Base-by-base conservation (phyloP, 2,797 vertebrate genomes). In the Eutrigla gurnardus region DNA sequence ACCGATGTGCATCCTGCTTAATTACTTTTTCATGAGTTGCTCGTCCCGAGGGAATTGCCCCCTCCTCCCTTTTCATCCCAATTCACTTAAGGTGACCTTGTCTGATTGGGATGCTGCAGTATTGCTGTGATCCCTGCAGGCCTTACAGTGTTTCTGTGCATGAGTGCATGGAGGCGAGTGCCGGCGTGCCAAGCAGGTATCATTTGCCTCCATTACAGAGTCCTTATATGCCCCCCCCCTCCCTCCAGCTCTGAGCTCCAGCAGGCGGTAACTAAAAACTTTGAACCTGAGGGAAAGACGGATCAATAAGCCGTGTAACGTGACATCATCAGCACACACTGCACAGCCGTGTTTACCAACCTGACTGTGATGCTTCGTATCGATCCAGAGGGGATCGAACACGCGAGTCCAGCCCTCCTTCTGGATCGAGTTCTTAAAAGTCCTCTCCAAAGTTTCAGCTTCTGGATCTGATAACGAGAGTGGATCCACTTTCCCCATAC, bases 81-180 rank as follows among this genome's bases (percentile, higher is more conserved):
- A 86, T 83, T 82, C 84, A 86, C 84, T 89, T 87, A 86, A 88
- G 88, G 89, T 93, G 85, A 93, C 92, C 92, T 93, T 91, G 91
- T 86, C 73, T 88, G 84, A 79, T 65, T 88, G 89, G 86, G 85
- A 85, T 86, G 75, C 86, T 65, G 86, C 87, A 84, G 78, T 36
- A 6, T 72, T 73, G 9, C 76, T 70, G 54, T 73, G 76, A 75
- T 87, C 84, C 87, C 89, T 65, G 36, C 57, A 54, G 80, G 76
- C 82, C 77, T 25, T 59, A 37, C 76, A 65, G 65, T 58, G 68
- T 45, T 63, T 81, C 46, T 69, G 71, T 65, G 72, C 37, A 32
- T 36, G 65, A 13, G 39, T 43, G 61, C 49, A 59, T 15, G 39
- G 60, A 62, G 65, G 68, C 49, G 65, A 67, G 80, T 50, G 25